A percentile compares a stretch with the other conserved stretches of the same genome.
These are phyloP conservation scores for Coleophora deauratella DNA, from an alignment of 2,888 invertebrate species.

Conservation along the genomic window DNA sequence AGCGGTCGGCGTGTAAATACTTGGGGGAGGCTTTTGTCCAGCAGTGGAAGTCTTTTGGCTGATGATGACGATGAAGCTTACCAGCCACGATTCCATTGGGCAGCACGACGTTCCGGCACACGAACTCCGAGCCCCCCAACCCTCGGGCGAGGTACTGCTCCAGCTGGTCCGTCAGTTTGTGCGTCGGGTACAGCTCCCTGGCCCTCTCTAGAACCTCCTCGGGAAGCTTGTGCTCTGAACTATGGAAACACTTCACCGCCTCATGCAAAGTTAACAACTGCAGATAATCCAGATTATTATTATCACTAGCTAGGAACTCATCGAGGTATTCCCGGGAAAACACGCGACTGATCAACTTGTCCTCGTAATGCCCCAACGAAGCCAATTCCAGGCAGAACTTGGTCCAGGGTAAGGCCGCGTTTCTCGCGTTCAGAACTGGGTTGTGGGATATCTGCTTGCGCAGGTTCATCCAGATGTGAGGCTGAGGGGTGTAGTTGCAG, in stretches of 20 bases:
- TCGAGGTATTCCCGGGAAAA: slow-evolving; percentile 66
- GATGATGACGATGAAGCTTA: slow-evolving; percentile 25
- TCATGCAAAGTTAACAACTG: slow-evolving; percentile 73
- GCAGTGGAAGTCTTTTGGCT: no score
- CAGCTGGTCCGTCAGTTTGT: slow-evolving; percentile 49
- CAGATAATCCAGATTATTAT: slow-evolving; percentile 56
- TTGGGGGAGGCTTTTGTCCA: no score
- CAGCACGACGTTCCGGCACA: slow-evolving; percentile 67
- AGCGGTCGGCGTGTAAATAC: no score
- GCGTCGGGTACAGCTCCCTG: slow-evolving; percentile 36
- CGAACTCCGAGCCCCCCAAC: slow-evolving; percentile 72
- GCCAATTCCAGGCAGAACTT: slow-evolving; percentile 73
- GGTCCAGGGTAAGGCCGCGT: slow-evolving; percentile 61
- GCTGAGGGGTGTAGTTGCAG: slow-evolving; percentile 74
- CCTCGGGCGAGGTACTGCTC: slow-evolving; percentile 62
- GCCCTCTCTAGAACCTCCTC: slow-evolving; percentile 45
- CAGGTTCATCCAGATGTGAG: slow-evolving; percentile 25
- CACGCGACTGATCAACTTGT: slow-evolving; percentile 62
- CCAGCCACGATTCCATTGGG: slow-evolving; percentile 73
- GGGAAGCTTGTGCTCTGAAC: slow-evolving; percentile 47
- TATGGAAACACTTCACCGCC: slow-evolving; percentile 61
- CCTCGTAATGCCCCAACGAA: slow-evolving; percentile 73
- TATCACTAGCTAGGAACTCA: slow-evolving; percentile 40
- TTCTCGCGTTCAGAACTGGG: slow-evolving; percentile 44
- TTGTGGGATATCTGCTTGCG: slow-evolving; percentile 50